Base-by-base conservation (phyloP, 2,888 invertebrate species). In the Xanthia togata region DNA sequence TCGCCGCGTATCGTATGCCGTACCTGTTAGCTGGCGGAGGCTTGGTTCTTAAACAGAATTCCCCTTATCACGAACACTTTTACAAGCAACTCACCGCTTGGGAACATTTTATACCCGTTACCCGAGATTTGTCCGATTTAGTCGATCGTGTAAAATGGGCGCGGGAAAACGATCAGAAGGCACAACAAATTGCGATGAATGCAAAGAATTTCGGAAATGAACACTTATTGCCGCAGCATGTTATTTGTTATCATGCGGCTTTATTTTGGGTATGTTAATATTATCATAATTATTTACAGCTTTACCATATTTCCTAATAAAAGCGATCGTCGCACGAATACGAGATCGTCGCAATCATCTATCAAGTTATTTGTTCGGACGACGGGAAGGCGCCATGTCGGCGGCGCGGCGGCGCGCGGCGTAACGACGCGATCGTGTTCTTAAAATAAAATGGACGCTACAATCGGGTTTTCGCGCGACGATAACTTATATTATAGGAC, bases 61-160 rank as follows among this genome's bases (percentile, higher is more conserved):
- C 99, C 0, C 97, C 97, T n/a, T 99, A 98, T 94, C 98, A 99
- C 93, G 99, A 99, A 96, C 98, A 98, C 96, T 99, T 99, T 94
- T 99, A 99, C 92, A 94, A 97, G 59, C 97, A 98, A 86, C 94
- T 99, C 20, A 92, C 96, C 76, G 98, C 98, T 1, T 97, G 97
- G 95, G 96, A 97, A 88, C 99, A 99, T 94, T 99, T 98, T 93
- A 96, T 99, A 73, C 98, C 99, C 12, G 96, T 99, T 57, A 97
- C 98, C 89, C 94, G 97, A 65, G 98, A 99, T 93, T 96, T 99
- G 35, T 97, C 98, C 14, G 98, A 99, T 96, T 96, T 99, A 65
- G 95, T 98, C 5, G 97, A 98, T 44, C 97, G 98, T 93, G 95
- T 99, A 81, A 95, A 96, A 44, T 99, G 98, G 98, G 98, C 98